Base-by-base conservation (phyloP, 2,797 vertebrate genomes). In the Psittacula derbiana region DNA sequence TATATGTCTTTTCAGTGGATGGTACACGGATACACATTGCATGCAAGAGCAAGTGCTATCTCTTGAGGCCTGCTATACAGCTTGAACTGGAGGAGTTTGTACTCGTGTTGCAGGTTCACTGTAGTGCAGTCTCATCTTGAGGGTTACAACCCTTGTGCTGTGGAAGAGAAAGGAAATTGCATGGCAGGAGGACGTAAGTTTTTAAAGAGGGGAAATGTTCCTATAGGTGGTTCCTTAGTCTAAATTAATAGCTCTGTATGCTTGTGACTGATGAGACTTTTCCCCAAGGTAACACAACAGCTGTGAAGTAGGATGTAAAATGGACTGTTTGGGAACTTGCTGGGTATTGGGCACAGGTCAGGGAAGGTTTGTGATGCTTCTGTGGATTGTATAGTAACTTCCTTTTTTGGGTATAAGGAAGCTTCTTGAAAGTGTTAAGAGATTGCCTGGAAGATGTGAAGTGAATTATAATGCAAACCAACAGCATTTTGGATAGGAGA, bases 341-440 rank as follows among this genome's bases (percentile, higher is more conserved):
- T 11, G 28, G 3, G 7, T 71, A 52, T 21, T 4, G 7, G 53
- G 16, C 31, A 20, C 0, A 0, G 31, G 21, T 16, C 36, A 44
- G 47, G 57, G 46, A 65, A 49, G 28, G 62, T 53, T 71, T 50
- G 50, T 49, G 70, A 61, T 40, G 28, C 57, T 44, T 58, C 31
- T 58, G 24, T 67, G 70, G 41, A 25, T 58, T 82, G n/a, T 43
- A 9, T 21, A 19, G 23, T 62, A 60, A 58, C 33, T 36, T 74
- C 64, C 27, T 67, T 69, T 5, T 33, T 73, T 73, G 41, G 33
- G 8, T 80, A 14, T 46, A n/a, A 71, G 31, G 47, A 40, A 82
- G 28, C 10, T 40, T 43, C n/a, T 40, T 66, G 38, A 71, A 78
- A 30, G n/a, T 31, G 25, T 44, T 52, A 24, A 31, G 30, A 66